A percentile compares a stretch with the other conserved stretches of the same genome.
These are phyloP conservation scores for Sarcophilus harrisii DNA, from an alignment of 2,797 vertebrate species.

Conservation along the genomic window DNA sequence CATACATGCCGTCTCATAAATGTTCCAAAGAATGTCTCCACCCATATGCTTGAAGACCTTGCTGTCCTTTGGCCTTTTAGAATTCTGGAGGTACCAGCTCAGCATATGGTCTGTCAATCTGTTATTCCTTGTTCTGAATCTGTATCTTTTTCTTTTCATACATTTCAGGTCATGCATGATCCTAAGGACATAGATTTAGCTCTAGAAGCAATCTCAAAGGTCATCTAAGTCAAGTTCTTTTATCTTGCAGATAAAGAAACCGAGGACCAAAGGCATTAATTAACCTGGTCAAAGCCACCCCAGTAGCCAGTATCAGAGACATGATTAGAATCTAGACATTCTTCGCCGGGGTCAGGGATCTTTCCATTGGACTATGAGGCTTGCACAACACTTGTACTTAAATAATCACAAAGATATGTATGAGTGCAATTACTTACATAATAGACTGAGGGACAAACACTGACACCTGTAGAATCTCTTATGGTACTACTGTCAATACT, in stretches of 20 bases:
- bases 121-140: neutral
- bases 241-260: slow-evolving; percentile 16
- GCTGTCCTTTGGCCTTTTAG: neutral
- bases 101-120: neutral
- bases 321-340: neutral
- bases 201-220: neutral
- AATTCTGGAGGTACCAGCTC: neutral
- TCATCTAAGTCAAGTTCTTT: neutral
- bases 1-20: neutral
- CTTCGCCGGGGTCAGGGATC: neutral
- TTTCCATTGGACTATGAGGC: neutral
- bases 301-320: neutral
- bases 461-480: neutral
- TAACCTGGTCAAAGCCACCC: neutral
- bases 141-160: neutral
- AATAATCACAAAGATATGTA: neutral
- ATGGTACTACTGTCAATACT: no score
- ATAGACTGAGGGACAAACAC: neutral
- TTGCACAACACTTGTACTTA: neutral
- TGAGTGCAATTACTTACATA: neutral
- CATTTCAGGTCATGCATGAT: no score
- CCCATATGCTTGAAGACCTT: neutral
- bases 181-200: neutral
- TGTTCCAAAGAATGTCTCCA: neutral
- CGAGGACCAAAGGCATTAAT: neutral